A percentile compares a stretch with the other conserved stretches of the same genome.
Conservation (phyloP, 2,113 vertebrate genomes). For the Albula glossodonta region DNA sequence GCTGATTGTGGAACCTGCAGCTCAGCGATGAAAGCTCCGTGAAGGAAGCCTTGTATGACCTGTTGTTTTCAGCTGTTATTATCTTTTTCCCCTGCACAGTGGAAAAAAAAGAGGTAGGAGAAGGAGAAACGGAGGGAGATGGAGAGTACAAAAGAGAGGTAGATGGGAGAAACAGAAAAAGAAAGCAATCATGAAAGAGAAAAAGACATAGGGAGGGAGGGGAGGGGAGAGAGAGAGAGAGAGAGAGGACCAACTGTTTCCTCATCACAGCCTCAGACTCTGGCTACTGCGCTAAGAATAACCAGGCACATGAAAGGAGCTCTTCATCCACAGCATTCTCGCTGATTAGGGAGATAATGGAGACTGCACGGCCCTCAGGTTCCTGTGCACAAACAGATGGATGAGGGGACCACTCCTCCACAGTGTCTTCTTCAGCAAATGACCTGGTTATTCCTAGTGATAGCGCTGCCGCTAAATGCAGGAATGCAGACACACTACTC, state of each 20-base stretch:
- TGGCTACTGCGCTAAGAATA: conserved; percentile 13
- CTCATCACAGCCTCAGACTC: neutral
- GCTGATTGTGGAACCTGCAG: conserved; percentile 37
- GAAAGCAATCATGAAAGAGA: neutral
- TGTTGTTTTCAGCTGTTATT: neutral
- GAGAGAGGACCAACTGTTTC: neutral
- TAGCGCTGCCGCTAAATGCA: neutral
- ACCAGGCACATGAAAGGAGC: neutral
- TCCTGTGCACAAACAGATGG: neutral
- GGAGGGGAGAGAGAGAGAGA: neutral
- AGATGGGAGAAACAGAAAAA: neutral
- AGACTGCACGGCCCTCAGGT: neutral
- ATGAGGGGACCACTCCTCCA: neutral
- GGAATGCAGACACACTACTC: no score
- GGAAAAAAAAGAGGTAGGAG: no score
- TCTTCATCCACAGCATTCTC: neutral
- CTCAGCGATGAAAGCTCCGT: conserved; percentile 27
- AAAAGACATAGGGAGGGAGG: neutral
- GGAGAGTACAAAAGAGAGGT: neutral
- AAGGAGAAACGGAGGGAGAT: neutral
- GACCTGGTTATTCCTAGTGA: neutral
- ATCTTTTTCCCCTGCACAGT: neutral
- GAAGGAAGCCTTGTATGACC: neutral
- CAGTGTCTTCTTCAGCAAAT: no score
- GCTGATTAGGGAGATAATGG: conserved; percentile 8